These are phyloP conservation scores for Tokudaia muenninki DNA, from an alignment of 2,797 vertebrate species.

Conservation along the genomic window DNA sequence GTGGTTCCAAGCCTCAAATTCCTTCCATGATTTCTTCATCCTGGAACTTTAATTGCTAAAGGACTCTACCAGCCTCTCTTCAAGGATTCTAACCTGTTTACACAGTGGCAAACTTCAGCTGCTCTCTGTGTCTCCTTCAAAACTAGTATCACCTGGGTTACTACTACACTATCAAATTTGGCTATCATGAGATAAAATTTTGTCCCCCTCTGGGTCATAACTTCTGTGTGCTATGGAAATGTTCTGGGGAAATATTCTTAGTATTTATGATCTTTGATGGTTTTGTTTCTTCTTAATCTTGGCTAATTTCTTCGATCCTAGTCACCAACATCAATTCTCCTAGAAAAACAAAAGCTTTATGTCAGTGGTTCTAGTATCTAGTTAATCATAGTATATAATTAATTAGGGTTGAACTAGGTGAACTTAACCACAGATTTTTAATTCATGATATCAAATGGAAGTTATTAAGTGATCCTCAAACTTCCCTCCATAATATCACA, in stretches of 20 bases:
- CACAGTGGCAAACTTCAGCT: no score
- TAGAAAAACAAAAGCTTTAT: neutral
- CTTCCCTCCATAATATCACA: neutral
- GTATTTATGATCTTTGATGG: neutral
- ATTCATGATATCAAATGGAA: neutral
- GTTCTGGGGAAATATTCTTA: neutral
- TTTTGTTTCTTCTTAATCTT: neutral
- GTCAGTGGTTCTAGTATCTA: neutral
- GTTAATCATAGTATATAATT: neutral
- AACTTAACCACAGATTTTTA: neutral
- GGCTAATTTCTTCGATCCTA: neutral
- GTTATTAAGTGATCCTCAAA: neutral
- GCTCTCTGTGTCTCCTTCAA: neutral
- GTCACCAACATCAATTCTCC: neutral
- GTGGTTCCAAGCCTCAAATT: neutral
- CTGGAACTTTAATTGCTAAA: neutral
- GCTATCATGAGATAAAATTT: no score
- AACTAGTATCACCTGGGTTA: neutral
- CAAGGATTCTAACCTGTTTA: neutral
- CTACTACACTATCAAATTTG: neutral
- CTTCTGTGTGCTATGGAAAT: neutral
- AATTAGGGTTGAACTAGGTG: no score
- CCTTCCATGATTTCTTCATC: neutral
- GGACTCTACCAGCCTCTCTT: neutral
- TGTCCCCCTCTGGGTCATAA: neutral